These are phyloP conservation scores for Boloria euphrosyne DNA, from an alignment of 2,888 invertebrate genomes.

Conservation along the genomic window DNA sequence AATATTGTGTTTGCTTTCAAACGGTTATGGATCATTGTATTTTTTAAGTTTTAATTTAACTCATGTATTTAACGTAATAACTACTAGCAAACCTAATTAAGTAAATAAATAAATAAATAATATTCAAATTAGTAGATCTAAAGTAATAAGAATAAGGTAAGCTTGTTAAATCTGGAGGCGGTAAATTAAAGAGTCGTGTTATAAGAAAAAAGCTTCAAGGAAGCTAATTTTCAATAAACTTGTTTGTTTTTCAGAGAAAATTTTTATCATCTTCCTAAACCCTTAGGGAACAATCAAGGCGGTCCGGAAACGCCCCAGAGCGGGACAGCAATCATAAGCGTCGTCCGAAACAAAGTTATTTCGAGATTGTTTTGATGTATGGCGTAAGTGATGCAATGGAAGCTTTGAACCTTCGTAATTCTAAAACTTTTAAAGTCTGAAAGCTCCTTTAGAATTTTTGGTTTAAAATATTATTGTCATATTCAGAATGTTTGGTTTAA, in stretches of 20 bases:
- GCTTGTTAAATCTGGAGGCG: no score
- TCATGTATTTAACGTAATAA: no score
- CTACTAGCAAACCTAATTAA: no score
- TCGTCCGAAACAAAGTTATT: conserved; percentile 26
- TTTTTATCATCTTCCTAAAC: conserved; percentile 1
- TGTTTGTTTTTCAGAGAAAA: conserved; percentile 21
- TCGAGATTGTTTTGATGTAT: conserved; percentile 17
- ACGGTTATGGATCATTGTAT: no score
- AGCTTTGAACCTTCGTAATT: conserved; percentile 10
- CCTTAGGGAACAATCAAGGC: conserved; percentile 25
- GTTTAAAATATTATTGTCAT: neutral
- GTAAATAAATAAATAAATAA: no score
- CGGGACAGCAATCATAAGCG: conserved; percentile 24
- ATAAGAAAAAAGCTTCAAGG: conserved; percentile 4
- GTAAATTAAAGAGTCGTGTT: no score
- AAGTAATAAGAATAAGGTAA: no score
- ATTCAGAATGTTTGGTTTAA: neutral
- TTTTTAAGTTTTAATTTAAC: no score
- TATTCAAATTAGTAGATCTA: no score
- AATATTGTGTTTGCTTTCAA: no score
- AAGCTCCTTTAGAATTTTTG: neutral
- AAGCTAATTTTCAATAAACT: conserved; percentile 14
- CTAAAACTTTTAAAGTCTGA: neutral
- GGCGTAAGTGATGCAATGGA: conserved; percentile 8
- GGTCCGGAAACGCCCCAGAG: conserved; percentile 29